phyloP scores from a whole-genome alignment of 2,888 invertebrate species.

The Hyposoter didymator region DNA sequence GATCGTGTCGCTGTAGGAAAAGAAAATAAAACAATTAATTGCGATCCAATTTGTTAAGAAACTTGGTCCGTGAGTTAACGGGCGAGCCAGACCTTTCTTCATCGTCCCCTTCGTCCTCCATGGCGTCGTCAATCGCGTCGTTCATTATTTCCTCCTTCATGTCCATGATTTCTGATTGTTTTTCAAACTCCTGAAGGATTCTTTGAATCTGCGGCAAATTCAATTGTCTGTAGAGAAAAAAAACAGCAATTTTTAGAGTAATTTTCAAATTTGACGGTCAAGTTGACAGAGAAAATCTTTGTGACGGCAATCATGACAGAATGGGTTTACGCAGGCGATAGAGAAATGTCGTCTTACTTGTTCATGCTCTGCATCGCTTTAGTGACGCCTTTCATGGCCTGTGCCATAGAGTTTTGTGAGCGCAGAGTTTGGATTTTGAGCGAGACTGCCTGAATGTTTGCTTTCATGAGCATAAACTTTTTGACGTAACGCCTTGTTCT shows the following conservation, averaged over 20 bases:
- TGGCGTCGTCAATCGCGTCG: constrained; percentile 99
- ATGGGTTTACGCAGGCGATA: too few relatives aligned
- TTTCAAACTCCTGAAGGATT: constrained; percentile 98
- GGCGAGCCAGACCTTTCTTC: constrained; percentile 92
- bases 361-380: constrained; percentile 99
- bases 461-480: constrained; percentile 99
- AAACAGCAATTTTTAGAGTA: not conserved
- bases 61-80: constrained; percentile 1
- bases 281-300: too few relatives aligned
- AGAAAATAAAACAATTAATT: constrained; percentile 26
- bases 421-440: constrained; percentile 98
- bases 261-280: too few relatives aligned
- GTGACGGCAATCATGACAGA: too few relatives aligned
- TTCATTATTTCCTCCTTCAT: constrained; percentile 99
- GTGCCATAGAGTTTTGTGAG: constrained; percentile 99
- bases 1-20: constrained; percentile 92
- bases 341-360: constrained; percentile 84
- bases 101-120: constrained; percentile 99
- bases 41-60: not conserved
- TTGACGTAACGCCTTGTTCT: constrained; percentile 97
- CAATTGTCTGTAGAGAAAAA: constrained; percentile 87
- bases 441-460: constrained; percentile 99
- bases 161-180: constrained; percentile 99
- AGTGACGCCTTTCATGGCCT: constrained; percentile 99
- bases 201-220: constrained; percentile 99